Conservation (phyloP, 2,797 vertebrate species). For the Cyclura pinguis region DNA sequence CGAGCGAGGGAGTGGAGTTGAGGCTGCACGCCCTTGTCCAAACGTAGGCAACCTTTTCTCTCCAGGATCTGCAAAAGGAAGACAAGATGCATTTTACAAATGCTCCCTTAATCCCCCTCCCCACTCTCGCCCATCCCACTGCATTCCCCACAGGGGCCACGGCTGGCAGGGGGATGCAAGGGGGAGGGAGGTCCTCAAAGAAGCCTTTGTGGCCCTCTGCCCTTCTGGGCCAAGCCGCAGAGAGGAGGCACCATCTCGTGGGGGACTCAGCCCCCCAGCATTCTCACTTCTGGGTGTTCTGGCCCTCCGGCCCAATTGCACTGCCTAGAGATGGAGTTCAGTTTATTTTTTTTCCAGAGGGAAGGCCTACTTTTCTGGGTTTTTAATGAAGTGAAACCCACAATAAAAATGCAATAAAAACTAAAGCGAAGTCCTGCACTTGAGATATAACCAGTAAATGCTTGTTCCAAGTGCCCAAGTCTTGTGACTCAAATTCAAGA, state of each 20-base stretch:
- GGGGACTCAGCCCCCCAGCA: not conserved
- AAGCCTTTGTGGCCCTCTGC: no score
- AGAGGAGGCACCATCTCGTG: not conserved
- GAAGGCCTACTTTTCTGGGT: not conserved
- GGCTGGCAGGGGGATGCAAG: no score
- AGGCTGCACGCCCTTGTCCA: not conserved
- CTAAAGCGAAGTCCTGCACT: not conserved
- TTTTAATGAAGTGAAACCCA: not conserved
- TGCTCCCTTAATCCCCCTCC: not conserved
- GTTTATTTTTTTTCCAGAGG: not conserved
- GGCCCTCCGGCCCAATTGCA: no score
- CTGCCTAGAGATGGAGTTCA: not conserved
- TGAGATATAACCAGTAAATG: not conserved
- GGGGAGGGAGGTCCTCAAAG: not conserved
- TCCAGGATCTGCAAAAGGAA: not conserved
- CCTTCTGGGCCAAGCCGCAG: not conserved
- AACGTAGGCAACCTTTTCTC: not conserved
- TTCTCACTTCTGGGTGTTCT: no score
- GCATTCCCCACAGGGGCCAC: not conserved
- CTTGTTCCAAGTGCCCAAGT: not conserved
- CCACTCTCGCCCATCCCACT: no score
- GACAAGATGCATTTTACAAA: no score
- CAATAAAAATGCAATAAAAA: not conserved
- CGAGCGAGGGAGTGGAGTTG: not conserved
- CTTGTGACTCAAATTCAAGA: not conserved